A percentile compares a stretch with the other conserved stretches of the same genome.
These are phyloP conservation scores for Premnoplex brunnescens DNA, from an alignment of 2,797 vertebrate genomes.

Conservation along the genomic window DNA sequence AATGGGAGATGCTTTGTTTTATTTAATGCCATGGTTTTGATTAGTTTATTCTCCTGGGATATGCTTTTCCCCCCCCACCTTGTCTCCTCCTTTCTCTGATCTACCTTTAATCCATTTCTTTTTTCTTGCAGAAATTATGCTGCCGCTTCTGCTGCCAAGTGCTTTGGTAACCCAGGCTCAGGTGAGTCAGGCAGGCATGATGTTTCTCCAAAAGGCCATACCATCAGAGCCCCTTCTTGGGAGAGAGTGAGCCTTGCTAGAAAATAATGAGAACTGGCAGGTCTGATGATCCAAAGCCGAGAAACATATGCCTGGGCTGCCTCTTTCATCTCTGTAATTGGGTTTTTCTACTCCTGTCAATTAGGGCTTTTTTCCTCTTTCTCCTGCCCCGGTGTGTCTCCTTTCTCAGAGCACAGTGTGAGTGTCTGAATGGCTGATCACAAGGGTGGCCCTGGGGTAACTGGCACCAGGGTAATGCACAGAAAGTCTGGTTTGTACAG, in stretches of 20 bases:
- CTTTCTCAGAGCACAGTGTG: background rate
- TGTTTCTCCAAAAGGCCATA: background rate
- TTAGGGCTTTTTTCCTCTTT: conserved; percentile 14
- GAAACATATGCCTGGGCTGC: conserved; percentile 54
- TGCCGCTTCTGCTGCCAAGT: background rate
- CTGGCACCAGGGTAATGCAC: background rate
- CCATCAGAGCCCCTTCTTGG: background rate
- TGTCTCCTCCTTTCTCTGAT: background rate
- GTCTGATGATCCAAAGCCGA: conserved; percentile 46
- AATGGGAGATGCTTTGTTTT: conserved; percentile 57
- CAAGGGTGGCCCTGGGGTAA: background rate
- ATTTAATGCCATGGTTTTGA: conserved; percentile 36
- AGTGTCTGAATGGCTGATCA: background rate
- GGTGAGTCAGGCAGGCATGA: background rate
- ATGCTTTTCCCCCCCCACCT: accelerated
- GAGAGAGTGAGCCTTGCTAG: conserved; percentile 16
- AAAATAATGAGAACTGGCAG: conserved; percentile 64
- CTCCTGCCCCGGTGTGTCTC: background rate
- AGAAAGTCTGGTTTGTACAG: background rate
- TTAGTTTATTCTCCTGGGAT: conserved; percentile 3
- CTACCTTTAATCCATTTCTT: background rate
- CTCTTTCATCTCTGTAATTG: conserved; percentile 69
- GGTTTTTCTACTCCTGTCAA: conserved; percentile 51
- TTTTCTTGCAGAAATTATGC: background rate
- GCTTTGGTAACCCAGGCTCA: background rate